Base-by-base conservation (phyloP, 2,888 invertebrate species). In the Ypsolopha scabrella region DNA sequence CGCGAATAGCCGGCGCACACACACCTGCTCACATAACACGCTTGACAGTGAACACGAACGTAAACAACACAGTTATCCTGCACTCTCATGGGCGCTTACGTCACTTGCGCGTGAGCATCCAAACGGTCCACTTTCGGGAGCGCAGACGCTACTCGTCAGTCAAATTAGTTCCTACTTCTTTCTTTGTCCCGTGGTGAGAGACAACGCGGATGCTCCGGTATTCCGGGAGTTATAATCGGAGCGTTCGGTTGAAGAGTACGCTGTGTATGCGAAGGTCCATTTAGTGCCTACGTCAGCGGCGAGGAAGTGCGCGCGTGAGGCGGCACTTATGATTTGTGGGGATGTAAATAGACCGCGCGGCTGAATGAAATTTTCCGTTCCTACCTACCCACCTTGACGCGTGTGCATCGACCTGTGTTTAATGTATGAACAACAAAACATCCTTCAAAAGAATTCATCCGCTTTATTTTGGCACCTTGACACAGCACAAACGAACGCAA, bases 21-120 rank as follows among this genome's bases (percentile, higher is more conserved):
- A 67, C 76, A 75, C 73, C 80, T 76, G 80, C 80, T 80, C 80
- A 80, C 80, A 75, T 80, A 77, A 77, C 78, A 76, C 79, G 74
- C 66, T 75, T 78, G 79, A 80, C 81, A 79, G 80, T 77, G 79
- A 76, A 76, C 79, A 75, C 74, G 68, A 67, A 76, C 72, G 80
- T 80, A 80, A 81, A 82, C 82, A 80, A 68, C 55, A 58, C 56
- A 57, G 56, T 57, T 58, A 61, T 48, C 53, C 53, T 48, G 53
- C 61, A 62, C 63, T 58, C 56, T 51, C 60, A 58, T 55, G 37
- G 56, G 50, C 57, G 51, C 46, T 47, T 45, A 50, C 53, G 50
- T 44, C 53, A 50, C 48, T 10, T 34, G 41, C 11, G 24, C 24
- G 24, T 24, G 24, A 24, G 24, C 24, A 24, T 24, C 24, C 24